Evolutionary conservation across 2,888 invertebrate genomes (phyloP), one percentile per base, ranked within the genome.

Genomic region (Campaea margaritaria): DNA sequence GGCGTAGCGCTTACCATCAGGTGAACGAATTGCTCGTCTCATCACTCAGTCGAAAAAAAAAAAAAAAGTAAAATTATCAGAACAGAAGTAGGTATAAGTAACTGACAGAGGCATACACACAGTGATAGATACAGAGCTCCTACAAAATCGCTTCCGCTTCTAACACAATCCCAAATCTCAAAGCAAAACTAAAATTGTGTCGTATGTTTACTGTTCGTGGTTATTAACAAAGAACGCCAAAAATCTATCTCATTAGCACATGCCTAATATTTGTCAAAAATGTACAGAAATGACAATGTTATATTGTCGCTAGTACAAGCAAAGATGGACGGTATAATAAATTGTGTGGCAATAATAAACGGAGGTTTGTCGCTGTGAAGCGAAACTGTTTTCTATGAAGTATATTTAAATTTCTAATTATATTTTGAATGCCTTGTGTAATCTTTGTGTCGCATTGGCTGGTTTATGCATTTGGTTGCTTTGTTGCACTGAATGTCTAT

Each of bases 201-300:
- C 78, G 72, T 66, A 55, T 72, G 76, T 83, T 82, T 78, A 67
- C 76, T 72, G 61, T 70, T 82, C 82, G 82, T 78, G 79, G 74
- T 79, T 68, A 80, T 84, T 83, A 82, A 83, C 83, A 83, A 84
- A 75, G 69, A 72, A 46, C 64, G 74, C 79, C 78, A 76, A 83
- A 75, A 75, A 72, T 72, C 69, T 65, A 68, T 63, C 59, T 65
- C 62, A 70, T 79, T 79, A 77, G 64, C 79, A 77, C 70, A 53
- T 64, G 31, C 31, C 28, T 58, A 43, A 34, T 62, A 64, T 64
- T 65, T 53, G 60, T 53, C 41, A 5, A 36, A 31, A 49, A 47
- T 49, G 39, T 52, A 61, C 49, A 58, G 28, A 52, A 52, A 52
- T 47, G 62, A 64, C 61, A 64, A 63, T 54, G 46, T 54, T 10